Evolutionary conservation across 2,888 invertebrate species (phyloP).

Genomic region (Hydriomena furcata): DNA sequence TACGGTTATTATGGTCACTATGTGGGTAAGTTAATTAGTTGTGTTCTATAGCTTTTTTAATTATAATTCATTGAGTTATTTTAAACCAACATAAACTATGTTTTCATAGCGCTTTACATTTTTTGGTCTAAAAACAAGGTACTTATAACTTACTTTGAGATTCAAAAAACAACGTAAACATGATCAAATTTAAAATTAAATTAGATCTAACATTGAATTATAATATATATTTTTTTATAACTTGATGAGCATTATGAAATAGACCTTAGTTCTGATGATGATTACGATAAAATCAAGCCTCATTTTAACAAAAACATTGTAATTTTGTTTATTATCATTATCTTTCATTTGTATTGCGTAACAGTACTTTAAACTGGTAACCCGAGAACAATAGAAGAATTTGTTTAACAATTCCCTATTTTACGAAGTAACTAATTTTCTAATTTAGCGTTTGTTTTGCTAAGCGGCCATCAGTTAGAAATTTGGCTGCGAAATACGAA

Average conservation of each 20-base stretch:
- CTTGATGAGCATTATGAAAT: too few species aligned
- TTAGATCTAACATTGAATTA: too few species aligned
- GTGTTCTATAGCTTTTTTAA: constrained; percentile 12
- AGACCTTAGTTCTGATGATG: too few species aligned
- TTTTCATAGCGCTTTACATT: too few species aligned
- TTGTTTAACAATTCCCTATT: constrained; percentile 23
- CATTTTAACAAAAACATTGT: neutral
- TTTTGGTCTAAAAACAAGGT: too few species aligned
- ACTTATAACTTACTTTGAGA: too few species aligned
- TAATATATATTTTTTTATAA: too few species aligned
- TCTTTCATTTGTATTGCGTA: constrained; percentile 7
- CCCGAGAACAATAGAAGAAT: constrained; percentile 22
- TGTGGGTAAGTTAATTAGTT: constrained; percentile 33
- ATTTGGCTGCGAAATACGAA: too few species aligned
- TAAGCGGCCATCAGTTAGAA: too few species aligned
- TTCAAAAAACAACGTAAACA: too few species aligned
- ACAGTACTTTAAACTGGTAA: constrained; percentile 20
- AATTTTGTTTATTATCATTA: constrained; percentile 8
- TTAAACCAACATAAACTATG: neutral
- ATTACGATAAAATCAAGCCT: neutral
- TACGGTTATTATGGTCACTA: constrained; percentile 31
- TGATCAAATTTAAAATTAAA: too few species aligned
- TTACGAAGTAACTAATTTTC: constrained; percentile 19
- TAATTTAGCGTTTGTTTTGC: constrained; percentile 20
- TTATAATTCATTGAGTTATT: constrained; percentile 11